Base-by-base conservation (phyloP, 2,113 vertebrate species). In the Scolopax mira region DNA sequence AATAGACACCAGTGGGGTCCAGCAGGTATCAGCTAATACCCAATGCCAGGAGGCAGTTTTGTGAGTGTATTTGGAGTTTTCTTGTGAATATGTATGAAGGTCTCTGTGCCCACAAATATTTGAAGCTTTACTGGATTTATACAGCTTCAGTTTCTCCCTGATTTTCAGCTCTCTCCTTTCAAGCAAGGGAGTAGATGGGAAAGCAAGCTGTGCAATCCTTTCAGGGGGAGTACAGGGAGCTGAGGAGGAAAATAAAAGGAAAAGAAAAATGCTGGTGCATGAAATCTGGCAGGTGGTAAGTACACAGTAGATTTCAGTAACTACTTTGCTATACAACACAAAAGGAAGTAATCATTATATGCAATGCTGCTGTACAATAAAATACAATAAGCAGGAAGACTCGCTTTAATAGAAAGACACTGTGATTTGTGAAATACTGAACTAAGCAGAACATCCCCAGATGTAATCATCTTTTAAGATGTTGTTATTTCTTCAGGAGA, bases 401-500 rank as follows among this genome's bases (percentile, higher is more conserved):
- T 73, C 5, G 33, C 57, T 79, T 16, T 46, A 79, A 79, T 5
- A 39, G 74, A 42, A 64, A 74, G 33, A 64, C 27, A 15, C 33
- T 14, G 52, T 85, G 85, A 94, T 82, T 89, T 89, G 91, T 66
- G 75, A 80, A 13, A 41, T 3, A 55, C 62, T 65, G 87, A 94
- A 33, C 60, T 37, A 52, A 74, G 82, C 87, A 91, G 18, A 78
- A 49, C 70, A 71, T 18, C 44, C 92, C 89, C 87, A 70, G 71
- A 77, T 88, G 72, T 69, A 93, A 96, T 88, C 62, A 78, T 78
- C 84, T 85, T 67, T 48, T 80, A 73, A 91, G 91, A 83, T 19
- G 66, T 39, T 19, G 66, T 39, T 89, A 78, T 73, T 93, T 67
- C 90, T 88, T 64, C 85, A 60, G 42, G 64, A 90, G 71, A 42